These are phyloP conservation scores for Lamellibrachia columna DNA, from an alignment of 2,888 invertebrate genomes.

Conservation along the genomic window DNA sequence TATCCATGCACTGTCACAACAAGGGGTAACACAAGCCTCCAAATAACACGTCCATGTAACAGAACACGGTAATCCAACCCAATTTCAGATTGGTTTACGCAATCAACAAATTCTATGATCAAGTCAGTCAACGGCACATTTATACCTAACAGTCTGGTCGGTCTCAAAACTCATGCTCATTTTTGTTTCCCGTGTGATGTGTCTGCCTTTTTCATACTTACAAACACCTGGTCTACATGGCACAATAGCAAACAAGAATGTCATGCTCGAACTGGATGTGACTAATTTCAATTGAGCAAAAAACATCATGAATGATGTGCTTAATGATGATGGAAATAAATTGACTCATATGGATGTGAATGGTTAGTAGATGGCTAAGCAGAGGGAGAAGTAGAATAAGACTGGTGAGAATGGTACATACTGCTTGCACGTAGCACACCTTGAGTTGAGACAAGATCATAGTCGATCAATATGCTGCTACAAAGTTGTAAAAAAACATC, in stretches of 20 bases:
- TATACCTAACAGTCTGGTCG: neutral
- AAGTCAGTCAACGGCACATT: neutral
- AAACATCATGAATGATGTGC: neutral
- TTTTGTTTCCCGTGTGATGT: neutral
- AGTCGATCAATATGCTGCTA: neutral
- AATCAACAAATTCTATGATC: neutral
- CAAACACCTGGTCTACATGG: neutral
- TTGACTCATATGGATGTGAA: neutral
- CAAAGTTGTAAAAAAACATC: neutral
- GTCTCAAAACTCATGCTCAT: neutral
- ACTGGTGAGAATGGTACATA: neutral
- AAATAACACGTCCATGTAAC: neutral
- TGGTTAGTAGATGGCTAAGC: neutral
- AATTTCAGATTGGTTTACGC: neutral
- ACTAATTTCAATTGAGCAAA: neutral
- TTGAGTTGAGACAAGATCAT: neutral
- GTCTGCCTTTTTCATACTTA: neutral
- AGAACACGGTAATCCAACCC: neutral
- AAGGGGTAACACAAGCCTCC: neutral
- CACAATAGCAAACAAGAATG: neutral
- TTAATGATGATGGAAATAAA: neutral
- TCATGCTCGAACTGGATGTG: neutral
- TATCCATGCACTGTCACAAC: neutral
- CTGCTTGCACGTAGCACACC: neutral
- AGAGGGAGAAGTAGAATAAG: neutral